Base-by-base conservation (phyloP, 2,113 vertebrate species). In the Gnathonemus longibarbis region DNA sequence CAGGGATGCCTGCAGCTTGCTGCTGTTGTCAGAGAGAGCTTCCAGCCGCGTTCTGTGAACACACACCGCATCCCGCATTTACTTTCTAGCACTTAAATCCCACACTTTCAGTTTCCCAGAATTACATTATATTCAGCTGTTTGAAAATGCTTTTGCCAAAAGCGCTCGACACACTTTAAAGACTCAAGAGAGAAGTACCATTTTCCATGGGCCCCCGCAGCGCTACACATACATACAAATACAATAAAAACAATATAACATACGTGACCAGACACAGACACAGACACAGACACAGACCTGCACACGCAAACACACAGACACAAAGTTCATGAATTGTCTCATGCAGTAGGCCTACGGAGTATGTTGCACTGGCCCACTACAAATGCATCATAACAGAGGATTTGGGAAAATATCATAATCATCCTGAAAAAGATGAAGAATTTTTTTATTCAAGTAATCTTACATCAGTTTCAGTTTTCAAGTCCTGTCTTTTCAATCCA, bases 1-100 rank as follows among this genome's bases (percentile, higher is more conserved):
- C 4, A 97, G 94, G 58, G 96, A 96, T 50, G 96, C 93, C 93
- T 97, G 96, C 93, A 97, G 94, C 91, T 97, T 97, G 91, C 96
- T 94, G 49, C 96, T 97, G 91, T 96, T 96, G 93, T 97, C 96
- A 0, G 96, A 96, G 39, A 89, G 52, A 6, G 89, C 89, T 80
- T 89, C 89, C 80, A 89, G 80, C 4, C 89, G 89, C 6, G 80
- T 56, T 53, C 89, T 89, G 80, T 11, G n/a, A 62, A n/a, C 19
- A 46, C 39, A 42, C 2, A 39, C 49, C 35, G 2, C 52, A 62
- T 17, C 89, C 49, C 4, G 9, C 46, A n/a, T n/a, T 53, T 19
- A 31, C 66, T 39, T 46, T 13, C 49, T 7, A 48, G 6, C 45
- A 9, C 46, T 62, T 77, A 27, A n/a, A 35, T n/a, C 21, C 21